Base-by-base conservation (phyloP, 2,113 vertebrate genomes). In the Notiomystis cincta region DNA sequence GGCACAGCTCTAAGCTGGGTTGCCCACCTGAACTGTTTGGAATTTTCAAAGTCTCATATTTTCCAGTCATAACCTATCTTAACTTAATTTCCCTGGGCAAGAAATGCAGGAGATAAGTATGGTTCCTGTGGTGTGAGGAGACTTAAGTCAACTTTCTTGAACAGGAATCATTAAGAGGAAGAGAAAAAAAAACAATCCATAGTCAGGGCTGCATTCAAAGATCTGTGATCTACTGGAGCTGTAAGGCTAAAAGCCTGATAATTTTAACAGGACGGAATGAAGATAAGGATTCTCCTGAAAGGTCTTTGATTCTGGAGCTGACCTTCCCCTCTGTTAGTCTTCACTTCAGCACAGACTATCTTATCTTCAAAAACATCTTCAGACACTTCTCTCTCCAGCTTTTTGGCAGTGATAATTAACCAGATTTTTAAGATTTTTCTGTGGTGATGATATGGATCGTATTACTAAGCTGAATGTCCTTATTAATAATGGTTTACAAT, bases 351-450 rank as follows among this genome's bases (percentile, higher is more conserved):
- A 65, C 45, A 75, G 71, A n/a, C 37, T 67, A 47, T 90, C 61
- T 95, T 89, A 78, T 73, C 79, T 88, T 93, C 47, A 75, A 90
- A 61, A 89, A 58, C 7, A 6, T 77, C 61, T 50, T 80, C 58
- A 73, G 51, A 66, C 16, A 27, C 44, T 92, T 86, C 28, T 83
- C 72, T 87, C 62, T 50, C 47, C n/a, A 78, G 58, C 11, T 70
- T 94, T 91, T 94, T 89, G 81, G 33, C 62, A 69, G 69, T 27
- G 69, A 66, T 77, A 93, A 81, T 81, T 92, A 91, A 86, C 48
- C n/a, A 93, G 25, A 85, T 80, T 92, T 93, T 86, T 4, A 56
- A 82, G 38, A 58, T 86, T 93, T 93, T 79, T 81, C 57, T 92
- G 56, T 83, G 11, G 11, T 82, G 44, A 24, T 37, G 21, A 40